A percentile compares a stretch with the other conserved stretches of the same genome.
Conservation (phyloP, 2,113 vertebrate species). For the Theristicus caerulescens region DNA sequence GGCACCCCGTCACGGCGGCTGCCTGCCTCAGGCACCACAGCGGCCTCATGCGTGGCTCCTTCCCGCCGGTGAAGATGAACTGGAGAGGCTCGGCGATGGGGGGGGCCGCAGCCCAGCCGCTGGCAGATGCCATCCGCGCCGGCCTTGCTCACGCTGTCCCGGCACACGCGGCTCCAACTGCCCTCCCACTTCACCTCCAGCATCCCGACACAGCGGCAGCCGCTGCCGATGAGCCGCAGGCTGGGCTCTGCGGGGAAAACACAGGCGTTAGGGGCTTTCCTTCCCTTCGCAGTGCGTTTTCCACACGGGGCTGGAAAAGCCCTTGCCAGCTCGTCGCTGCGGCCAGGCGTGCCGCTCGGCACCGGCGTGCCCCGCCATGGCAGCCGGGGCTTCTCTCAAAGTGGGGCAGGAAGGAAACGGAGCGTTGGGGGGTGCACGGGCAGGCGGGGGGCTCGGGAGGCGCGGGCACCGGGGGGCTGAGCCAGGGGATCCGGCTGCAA, state of each 20-base stretch:
- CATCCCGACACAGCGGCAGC: slow-evolving; percentile 42
- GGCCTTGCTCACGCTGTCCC: fast-evolving
- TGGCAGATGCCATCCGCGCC: neutral
- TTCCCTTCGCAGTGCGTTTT: fast-evolving
- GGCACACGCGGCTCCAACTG: neutral
- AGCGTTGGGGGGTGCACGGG: neutral
- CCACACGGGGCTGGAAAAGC: neutral
- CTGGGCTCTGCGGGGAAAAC: neutral
- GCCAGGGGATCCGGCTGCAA: too few species aligned
- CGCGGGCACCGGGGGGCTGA: neutral
- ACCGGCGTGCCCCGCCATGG: neutral
- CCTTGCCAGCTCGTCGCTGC: fast-evolving
- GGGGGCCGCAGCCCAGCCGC: neutral
- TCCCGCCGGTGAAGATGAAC: fast-evolving
- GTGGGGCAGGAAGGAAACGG: neutral
- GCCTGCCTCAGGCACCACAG: fast-evolving
- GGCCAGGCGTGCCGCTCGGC: neutral
- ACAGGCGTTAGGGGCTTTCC: neutral
- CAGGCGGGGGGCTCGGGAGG: neutral
- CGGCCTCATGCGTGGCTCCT: fast-evolving
- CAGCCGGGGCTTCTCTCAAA: neutral
- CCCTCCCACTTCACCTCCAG: neutral
- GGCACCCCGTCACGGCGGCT: fast-evolving
- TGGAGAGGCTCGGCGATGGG: fast-evolving
- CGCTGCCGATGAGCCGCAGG: neutral